These are phyloP conservation scores for Cryptotermes secundus DNA, from an alignment of 1,140 invertebrate species.

Conservation along the genomic window DNA sequence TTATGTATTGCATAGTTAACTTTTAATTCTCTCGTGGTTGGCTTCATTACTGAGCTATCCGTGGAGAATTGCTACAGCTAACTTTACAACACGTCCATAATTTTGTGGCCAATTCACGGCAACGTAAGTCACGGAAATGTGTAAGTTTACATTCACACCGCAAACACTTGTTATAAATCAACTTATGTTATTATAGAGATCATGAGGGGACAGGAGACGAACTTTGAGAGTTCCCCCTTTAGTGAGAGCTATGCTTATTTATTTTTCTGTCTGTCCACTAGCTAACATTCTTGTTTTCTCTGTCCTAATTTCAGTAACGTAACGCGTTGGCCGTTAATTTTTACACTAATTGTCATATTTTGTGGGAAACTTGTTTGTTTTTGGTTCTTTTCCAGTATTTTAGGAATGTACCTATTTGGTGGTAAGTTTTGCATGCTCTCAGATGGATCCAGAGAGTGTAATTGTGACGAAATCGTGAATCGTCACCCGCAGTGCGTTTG, in stretches of 20 bases:
- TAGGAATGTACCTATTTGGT: conserved; percentile 98
- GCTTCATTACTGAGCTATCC: too few relatives aligned
- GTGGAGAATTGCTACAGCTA: too few relatives aligned
- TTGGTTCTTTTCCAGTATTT: conserved; percentile 72
- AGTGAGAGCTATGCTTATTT: background rate
- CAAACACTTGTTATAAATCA: background rate
- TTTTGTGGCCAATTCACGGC: too few relatives aligned
- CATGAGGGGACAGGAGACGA: background rate
- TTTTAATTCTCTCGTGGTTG: too few relatives aligned
- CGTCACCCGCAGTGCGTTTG: conserved; percentile 86
- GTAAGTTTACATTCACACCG: background rate
- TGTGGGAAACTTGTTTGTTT: conserved; percentile 24
- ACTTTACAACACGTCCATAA: too few relatives aligned
- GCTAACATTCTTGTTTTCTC: background rate
- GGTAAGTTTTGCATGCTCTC: conserved; percentile 98
- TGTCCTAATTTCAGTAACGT: background rate
- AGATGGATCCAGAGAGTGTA: conserved; percentile 83
- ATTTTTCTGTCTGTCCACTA: background rate
- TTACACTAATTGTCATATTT: background rate
- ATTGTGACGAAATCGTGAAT: conserved; percentile 85
- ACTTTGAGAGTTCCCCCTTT: background rate
- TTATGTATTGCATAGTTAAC: too few relatives aligned
- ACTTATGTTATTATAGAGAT: background rate
- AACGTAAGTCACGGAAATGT: too few relatives aligned
- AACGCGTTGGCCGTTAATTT: background rate